Evolutionary conservation across 2,888 invertebrate species (phyloP), one percentile per base, ranked within the genome.

Genomic region (Platypus cylindrus): DNA sequence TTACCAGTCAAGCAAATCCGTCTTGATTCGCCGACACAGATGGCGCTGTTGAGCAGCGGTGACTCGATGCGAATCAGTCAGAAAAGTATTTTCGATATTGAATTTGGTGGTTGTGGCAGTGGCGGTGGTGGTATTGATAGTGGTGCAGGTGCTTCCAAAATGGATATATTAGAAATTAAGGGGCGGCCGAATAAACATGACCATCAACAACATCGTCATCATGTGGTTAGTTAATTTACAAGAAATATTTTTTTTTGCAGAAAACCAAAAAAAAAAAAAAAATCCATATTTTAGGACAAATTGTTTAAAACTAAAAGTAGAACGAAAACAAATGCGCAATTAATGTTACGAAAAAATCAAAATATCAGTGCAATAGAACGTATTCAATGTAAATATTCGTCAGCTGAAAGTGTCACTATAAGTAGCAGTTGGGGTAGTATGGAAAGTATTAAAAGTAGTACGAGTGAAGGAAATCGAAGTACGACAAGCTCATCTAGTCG

Each of bases 381-480:
- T 46, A 65, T 76, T 41, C 65, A 74, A 45, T 60, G 62, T 35
- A 71, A 71, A 47, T 81, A 76, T 59, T 80, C 79, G 5, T 85
- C 85, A 52, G 84, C 84, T 17, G 86, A 86, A 61, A 84, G 84
- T 58, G 83, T 86, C 74, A 83, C 83, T 18, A 84, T 83, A 5
- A 85, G 83, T 53, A 84, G 84, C 62, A 84, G 84, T 54, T 83
- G 82, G 32, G 84, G 83, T 26, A 86, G 86, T 59, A 79, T 87
- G 78, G 87, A 87, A 56, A 86, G 86, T 35, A 64, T 87, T 43
- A 72, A 83, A 43, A 85, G 85, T 61, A 84, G 83, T 58, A 85
- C 84, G 37, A 87, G 86, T 58, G 86, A 86, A 60, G 85, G 84
- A 17, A 85, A 84, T 54, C 68, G 84, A 48, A 86, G 85, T 54